Conservation (phyloP, 2,888 invertebrate species). For the Rhorus exstirpatorius region DNA sequence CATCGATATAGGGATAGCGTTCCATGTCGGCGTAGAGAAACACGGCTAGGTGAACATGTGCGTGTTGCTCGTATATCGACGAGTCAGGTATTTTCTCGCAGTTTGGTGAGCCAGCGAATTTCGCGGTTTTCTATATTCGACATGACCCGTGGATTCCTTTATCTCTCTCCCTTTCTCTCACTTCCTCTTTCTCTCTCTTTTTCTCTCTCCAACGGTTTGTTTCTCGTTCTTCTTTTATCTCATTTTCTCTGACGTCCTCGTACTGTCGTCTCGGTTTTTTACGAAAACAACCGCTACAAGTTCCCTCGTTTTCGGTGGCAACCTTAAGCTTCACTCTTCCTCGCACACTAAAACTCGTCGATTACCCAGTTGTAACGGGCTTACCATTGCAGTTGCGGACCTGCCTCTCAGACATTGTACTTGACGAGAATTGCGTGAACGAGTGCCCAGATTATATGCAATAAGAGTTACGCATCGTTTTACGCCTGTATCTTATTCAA, state of each 20-base stretch:
- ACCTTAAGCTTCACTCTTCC: constrained; percentile 2
- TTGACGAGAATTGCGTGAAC: not conserved
- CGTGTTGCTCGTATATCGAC: constrained; percentile 22
- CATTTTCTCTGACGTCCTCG: constrained; percentile 10
- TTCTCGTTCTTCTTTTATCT: constrained; percentile 14
- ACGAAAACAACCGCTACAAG: not conserved
- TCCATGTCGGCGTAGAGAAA: not conserved
- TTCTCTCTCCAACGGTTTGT: not conserved
- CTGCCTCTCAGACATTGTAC: constrained; percentile 20
- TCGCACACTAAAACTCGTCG: not conserved
- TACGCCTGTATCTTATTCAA: not conserved
- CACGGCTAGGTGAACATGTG: not conserved
- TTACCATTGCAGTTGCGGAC: constrained; percentile 45
- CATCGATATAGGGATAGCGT: not conserved
- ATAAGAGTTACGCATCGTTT: not conserved
- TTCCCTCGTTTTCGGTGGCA: constrained; percentile 7
- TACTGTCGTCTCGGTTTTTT: constrained; percentile 18
- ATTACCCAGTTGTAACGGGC: constrained; percentile 22
- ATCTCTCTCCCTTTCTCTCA: constrained; percentile 22
- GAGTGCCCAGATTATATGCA: constrained; percentile 3
- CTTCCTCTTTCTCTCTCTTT: not conserved
- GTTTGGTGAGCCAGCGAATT: constrained; percentile 55
- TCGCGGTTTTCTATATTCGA: constrained; percentile 56
- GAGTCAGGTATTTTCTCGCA: constrained; percentile 50
- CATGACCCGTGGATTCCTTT: constrained; percentile 25